Evolutionary conservation across 2,113 vertebrate species (phyloP), one percentile per base, ranked within the genome.

Genomic region (Pandion haliaetus): DNA sequence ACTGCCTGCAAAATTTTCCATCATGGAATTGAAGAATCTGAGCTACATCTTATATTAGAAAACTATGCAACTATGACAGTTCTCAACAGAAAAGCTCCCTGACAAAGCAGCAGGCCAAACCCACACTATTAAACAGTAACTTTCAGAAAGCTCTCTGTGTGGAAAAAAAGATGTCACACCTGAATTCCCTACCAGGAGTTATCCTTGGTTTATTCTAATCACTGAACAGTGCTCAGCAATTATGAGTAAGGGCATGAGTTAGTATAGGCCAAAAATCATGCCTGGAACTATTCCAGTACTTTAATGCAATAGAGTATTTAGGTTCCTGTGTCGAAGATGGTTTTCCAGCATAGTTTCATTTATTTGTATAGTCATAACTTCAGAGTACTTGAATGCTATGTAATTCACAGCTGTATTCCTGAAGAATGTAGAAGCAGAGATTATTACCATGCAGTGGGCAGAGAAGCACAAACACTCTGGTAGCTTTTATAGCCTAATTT

Each of bases 401-500:
- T 54, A 83, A 93, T 77, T 81, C 85, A 67, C 67, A 94, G 72
- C 67, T 83, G 29, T 86, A 84, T 2, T 38, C 50, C n/a, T 70
- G 49, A 93, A 93, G 84, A 96, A 94, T 0, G 0, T 29, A n/a
- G 84, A 52, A 69, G 45, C 70, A 96, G 58, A 76, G 95, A 69
- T 77, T 54, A 89, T 65, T 76, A 57, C 25, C 59, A 69, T 26
- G 61, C 54, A 85, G 86, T 38, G 29, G 19, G 38, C 49, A 95
- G 72, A 82, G 63, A 74, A 90, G 40, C 2, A 3, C 88, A 90
- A 77, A 86, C 67, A 86, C 21, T 58, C 38, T 45, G 54, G 42
- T 45, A 92, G 89, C 70, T 93, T 89, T 85, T 86, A 95, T 17
- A 78, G 25, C 95, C 87, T 80, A 90, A 97, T 93, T 91, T 96